Percentiles rank a stretch among this genome's conserved stretches.
phyloP scores from a whole-genome alignment of 92 coral and sea anemone genomes.

The Anthopleura xanthogrammica region DNA sequence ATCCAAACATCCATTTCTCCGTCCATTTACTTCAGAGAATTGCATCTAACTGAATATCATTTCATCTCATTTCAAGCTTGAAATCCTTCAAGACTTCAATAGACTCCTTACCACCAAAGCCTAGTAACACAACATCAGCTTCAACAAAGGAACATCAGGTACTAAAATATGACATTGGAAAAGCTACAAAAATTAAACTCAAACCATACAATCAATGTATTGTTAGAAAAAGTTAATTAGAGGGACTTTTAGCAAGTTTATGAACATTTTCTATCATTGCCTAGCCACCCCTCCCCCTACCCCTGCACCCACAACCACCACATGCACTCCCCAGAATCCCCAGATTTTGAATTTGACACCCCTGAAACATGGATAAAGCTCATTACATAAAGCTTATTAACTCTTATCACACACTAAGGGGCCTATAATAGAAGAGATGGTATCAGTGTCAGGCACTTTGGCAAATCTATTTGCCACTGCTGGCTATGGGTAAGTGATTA shows the following conservation, averaged over 20 bases:
- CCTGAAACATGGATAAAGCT: too few species aligned
- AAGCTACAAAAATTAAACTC: too few species aligned
- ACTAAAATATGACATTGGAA: not conserved
- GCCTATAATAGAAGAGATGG: slow-evolving; percentile 86
- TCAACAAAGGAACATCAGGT: slow-evolving; percentile 17
- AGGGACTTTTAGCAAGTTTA: too few species aligned
- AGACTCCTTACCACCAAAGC: slow-evolving; percentile 30
- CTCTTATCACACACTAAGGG: slow-evolving; percentile 42
- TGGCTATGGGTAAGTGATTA: slow-evolving; percentile 70
- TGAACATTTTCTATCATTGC: too few species aligned
- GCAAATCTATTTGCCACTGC: slow-evolving; percentile 59
- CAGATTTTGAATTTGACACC: too few species aligned
- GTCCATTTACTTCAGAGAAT: not conserved
- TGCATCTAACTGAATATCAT: not conserved
- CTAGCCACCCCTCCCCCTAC: not conserved
- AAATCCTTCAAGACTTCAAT: slow-evolving; percentile 52
- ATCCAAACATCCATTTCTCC: not conserved
- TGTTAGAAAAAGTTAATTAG: too few species aligned
- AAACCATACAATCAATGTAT: too few species aligned
- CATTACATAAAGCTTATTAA: too few species aligned
- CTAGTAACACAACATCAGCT: not conserved
- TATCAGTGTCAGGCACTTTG: slow-evolving; percentile 82
- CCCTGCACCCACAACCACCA: not conserved
- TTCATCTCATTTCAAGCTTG: not conserved
- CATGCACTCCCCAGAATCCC: too few species aligned